Base-by-base conservation (phyloP, 2,888 invertebrate genomes). In the Campoletis raptor region DNA sequence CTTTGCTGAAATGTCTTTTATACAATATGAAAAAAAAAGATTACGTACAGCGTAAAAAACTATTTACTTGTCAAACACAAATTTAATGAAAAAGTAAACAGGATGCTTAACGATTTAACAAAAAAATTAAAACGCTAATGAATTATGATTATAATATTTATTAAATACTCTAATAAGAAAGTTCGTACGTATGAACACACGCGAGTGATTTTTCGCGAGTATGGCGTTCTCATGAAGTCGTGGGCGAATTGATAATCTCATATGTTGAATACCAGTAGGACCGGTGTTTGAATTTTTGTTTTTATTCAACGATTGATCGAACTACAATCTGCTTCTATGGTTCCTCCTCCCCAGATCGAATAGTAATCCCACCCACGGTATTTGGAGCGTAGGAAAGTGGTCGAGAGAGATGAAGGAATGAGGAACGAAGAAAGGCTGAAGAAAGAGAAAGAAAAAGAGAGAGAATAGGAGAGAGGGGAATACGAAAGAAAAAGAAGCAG, bases 331-430 rank as follows among this genome's bases (percentile, higher is more conserved):
- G 24, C 69, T 76, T 70, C 40, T 72, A 69, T 64, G 18, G 36
- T 37, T 37, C 79, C 67, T 40, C 73, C 45, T 61, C 57, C n/a
- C 24, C 40, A 21, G 61, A 78, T 79, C 80, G 54, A 83, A 54
- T 84, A 85, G 67, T 48, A 76, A 74, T 86, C 86, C 86, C 81
- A 86, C 83, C 86, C 83, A 86, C 86, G 83, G 61, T 78, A 84
- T 79, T 86, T 81, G 69, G 81, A 79, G 81, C 86, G 70, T 79
- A 82, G 73, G 85, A 82, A 81, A 52, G 78, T 76, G 66, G 37
- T 21, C 66, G 73, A 24, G 74, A 57, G 69, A 64, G 79, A 64
- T 36, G 83, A 83, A 42, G 61, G 45, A 77, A 54, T 10, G 45
- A 57, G 40, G 69, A 70, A 79, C 67, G 83, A 72, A 72, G 67